Evolutionary conservation across 2,113 vertebrate species (phyloP).

Genomic region (Salvelinus fontinalis): DNA sequence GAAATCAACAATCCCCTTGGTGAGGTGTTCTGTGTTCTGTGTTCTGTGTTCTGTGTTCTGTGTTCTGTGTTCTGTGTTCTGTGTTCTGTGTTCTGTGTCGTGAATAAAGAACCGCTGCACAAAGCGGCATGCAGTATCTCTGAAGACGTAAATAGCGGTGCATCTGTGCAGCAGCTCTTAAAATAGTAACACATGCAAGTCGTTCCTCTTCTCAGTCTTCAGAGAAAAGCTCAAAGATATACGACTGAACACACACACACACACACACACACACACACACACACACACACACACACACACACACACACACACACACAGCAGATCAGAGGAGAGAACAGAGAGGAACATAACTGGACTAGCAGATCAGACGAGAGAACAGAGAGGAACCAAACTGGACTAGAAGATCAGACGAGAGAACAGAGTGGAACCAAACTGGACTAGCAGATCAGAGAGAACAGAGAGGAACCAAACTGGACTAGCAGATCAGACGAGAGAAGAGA

Average conservation of each 20-base stretch:
- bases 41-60: not conserved
- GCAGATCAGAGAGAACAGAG: no score
- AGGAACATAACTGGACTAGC: not conserved
- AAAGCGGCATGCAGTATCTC: conserved; percentile 8
- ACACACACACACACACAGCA: not conserved
- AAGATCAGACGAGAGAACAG: no score
- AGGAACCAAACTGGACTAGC: no score
- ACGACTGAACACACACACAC: conserved; percentile 23
- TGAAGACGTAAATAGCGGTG: conserved; percentile 25
- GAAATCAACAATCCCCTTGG: conserved; percentile 13
- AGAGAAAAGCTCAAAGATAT: conserved; percentile 25
- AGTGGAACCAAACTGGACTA: no score
- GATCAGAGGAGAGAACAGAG: not conserved
- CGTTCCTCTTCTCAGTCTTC: not conserved
- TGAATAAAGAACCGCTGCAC: conserved; percentile 7
- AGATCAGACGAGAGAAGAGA: no score
- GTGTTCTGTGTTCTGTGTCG: no score
- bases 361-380: conserved; percentile 13
- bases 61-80: no score
- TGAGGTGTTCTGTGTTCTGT: not conserved
- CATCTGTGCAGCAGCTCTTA: conserved; percentile 7
- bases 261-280: no score
- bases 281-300: no score
- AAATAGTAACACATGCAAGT: conserved; percentile 24
- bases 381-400: conserved; percentile 35